Base-by-base conservation (phyloP, 1,140 invertebrate species). In the Daktulosphaira vitifoliae region DNA sequence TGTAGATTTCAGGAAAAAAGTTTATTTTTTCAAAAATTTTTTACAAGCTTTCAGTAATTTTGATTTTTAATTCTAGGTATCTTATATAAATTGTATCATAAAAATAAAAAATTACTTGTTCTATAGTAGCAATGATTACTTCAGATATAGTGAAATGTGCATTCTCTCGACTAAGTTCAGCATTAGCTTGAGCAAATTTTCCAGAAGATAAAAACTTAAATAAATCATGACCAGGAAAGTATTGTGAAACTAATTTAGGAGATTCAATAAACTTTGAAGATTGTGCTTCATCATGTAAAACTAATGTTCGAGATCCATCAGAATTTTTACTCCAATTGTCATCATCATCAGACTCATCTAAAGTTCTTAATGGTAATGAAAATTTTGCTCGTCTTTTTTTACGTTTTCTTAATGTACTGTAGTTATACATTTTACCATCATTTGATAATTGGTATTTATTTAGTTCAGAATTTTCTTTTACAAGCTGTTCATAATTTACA, bases 71-170 rank as follows among this genome's bases (percentile, higher is more conserved):
- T n/a, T n/a, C n/a, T n/a, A n/a, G n/a, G n/a, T n/a, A n/a, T n/a
- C n/a, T n/a, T n/a, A n/a, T n/a, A n/a, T n/a, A n/a, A n/a, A n/a
- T n/a, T n/a, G n/a, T n/a, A n/a, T n/a, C n/a, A n/a, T n/a, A n/a
- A n/a, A n/a, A n/a, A n/a, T n/a, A n/a, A n/a, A n/a, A n/a, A 39
- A 76, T 77, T n/a, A 84, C 79, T 69, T 84, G 82, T 75, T 91
- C 89, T 62, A 92, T 88, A 37, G 86, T 88, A 49, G 87, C 81
- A 69, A 92, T 91, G 70, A 91, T 80, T 0, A 87, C 88, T 76
- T 92, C 89, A 8, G 84, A 89, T 66, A 91, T 85, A 71, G 81
- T 85, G 73, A 92, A 92, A 75, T 92, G 89, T 0, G 88, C 87
- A 76, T 91, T 92, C 77, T 92, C 89, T 72, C 86, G 81, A 69